Base-by-base conservation (phyloP, 2,797 vertebrate genomes). In the Chromobotia macracanthus region DNA sequence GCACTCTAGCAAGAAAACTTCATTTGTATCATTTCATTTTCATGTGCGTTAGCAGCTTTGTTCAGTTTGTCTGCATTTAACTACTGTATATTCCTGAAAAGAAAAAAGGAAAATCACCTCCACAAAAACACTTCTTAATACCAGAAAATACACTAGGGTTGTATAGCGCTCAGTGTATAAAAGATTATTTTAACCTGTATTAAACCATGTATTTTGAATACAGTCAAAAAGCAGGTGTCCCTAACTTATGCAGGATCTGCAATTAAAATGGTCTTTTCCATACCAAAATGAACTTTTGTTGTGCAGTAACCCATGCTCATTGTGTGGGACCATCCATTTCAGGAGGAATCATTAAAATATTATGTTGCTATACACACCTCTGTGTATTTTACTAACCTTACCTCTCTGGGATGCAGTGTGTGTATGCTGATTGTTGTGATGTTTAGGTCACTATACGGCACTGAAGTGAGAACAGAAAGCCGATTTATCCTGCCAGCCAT, bases 1-100 rank as follows among this genome's bases (percentile, higher is more conserved):
- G 96, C 97, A 98, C 96, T 98, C 96, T 96, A 91, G 96, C 94
- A 95, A 94, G 89, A 93, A 50, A 68, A 82, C 44, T 28, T 28
- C 28, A 94, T 94, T 93, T 95, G 95, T 94, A 93, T 94, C 96
- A 88, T 91, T 90, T 96, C 85, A 94, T 91, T 88, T 91, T 92
- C 89, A 92, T 94, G 94, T 92, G 88, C 95, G 88, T 28, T 28
- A 28, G 28, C 28, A 28, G 28, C 28, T 28, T 58, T 96, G 94
- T 94, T 96, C 94, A 92, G 93, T 97, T 94, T 86, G 89, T 94
- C 93, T 96, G 94, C 94, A 95, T 96, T 96, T 94, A 96, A 94
- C 92, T 95, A 93, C 94, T 95, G 95, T 96, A 93, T 96, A 96
- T 95, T 95, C 91, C 91, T 91, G 93, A 89, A 90, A 91, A 95